Conservation (phyloP, 1,140 invertebrate genomes). For the Plutomurus gul region DNA sequence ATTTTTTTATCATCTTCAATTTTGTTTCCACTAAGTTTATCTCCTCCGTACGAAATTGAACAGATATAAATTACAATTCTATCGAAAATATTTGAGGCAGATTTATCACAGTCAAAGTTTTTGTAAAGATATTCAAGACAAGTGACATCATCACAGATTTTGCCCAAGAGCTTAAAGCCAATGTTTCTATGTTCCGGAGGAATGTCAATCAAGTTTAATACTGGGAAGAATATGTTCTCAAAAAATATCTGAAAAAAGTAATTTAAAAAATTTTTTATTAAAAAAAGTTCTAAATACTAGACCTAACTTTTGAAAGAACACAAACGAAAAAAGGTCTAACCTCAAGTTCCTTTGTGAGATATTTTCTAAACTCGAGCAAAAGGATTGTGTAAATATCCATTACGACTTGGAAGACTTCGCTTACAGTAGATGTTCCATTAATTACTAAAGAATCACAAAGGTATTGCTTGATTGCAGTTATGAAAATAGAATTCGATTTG, state of each 20-base stretch:
- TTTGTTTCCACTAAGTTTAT: slow-evolving; percentile 72
- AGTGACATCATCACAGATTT: slow-evolving; percentile 97
- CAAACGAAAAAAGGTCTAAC: slow-evolving; percentile 56
- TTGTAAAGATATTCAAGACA: slow-evolving; percentile 99
- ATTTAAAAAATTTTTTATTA: slow-evolving; percentile 28
- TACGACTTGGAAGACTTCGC: slow-evolving; percentile 96
- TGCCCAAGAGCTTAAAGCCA: slow-evolving; percentile 94
- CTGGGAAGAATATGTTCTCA: slow-evolving; percentile 98
- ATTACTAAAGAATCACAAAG: slow-evolving; percentile 97
- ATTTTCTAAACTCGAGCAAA: slow-evolving; percentile 94
- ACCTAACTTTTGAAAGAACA: background rate
- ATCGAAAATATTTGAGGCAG: slow-evolving; percentile 97
- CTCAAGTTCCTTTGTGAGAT: slow-evolving; percentile 98
- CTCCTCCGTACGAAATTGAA: slow-evolving; percentile 74
- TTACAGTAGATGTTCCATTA: slow-evolving; percentile 95
- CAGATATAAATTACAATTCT: slow-evolving; percentile 89
- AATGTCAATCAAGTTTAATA: slow-evolving; percentile 92
- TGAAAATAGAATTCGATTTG: slow-evolving; percentile 95
- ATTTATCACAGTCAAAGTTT: slow-evolving; percentile 99
- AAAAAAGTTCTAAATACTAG: background rate
- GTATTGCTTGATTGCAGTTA: slow-evolving; percentile 97
- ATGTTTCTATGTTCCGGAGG: slow-evolving; percentile 99
- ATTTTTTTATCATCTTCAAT: slow-evolving; percentile 92
- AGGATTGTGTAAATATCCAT: slow-evolving; percentile 94
- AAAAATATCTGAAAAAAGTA: slow-evolving; percentile 83